Conservation (phyloP, 1,140 invertebrate genomes). For the Polypedilum vanderplanki region DNA sequence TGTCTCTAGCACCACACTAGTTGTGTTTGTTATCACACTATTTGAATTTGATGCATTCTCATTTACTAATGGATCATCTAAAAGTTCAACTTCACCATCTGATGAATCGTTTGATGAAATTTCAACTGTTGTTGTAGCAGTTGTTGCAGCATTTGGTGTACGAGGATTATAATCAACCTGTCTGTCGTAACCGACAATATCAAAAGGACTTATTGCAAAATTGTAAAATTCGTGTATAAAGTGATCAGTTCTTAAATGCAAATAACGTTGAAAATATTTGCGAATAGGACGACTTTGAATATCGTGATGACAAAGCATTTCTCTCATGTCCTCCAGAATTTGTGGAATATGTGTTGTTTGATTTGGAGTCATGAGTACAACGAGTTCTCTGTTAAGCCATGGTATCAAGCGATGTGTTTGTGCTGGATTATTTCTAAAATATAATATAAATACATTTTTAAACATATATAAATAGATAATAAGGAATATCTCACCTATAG, state of each 20-base stretch:
- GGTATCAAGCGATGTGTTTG: conserved; percentile 73
- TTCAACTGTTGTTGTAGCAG: background rate
- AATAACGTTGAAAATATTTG: conserved; percentile 50
- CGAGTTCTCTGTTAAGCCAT: conserved; percentile 81
- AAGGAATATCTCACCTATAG: conserved; percentile 51
- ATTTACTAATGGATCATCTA: background rate
- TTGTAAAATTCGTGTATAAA: conserved; percentile 85
- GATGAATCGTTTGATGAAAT: background rate
- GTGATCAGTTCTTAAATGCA: conserved; percentile 60
- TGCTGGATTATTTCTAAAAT: conserved; percentile 61
- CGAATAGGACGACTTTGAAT: conserved; percentile 70
- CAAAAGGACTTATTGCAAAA: conserved; percentile 78
- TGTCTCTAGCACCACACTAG: background rate
- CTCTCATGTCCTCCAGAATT: conserved; percentile 61
- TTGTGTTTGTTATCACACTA: background rate
- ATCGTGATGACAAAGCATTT: conserved; percentile 57
- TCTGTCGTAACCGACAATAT: conserved; percentile 69
- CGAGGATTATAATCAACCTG: conserved; percentile 47
- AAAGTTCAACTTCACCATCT: background rate
- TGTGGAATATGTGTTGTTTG: conserved; percentile 56
- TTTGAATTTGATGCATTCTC: background rate
- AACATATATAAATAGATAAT: background rate
- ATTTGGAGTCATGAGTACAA: conserved; percentile 54
- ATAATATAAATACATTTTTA: too few species aligned
- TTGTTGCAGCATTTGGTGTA: background rate